Evolutionary conservation across 1,140 invertebrate genomes (phyloP).

Genomic region (Nephila pilipes): DNA sequence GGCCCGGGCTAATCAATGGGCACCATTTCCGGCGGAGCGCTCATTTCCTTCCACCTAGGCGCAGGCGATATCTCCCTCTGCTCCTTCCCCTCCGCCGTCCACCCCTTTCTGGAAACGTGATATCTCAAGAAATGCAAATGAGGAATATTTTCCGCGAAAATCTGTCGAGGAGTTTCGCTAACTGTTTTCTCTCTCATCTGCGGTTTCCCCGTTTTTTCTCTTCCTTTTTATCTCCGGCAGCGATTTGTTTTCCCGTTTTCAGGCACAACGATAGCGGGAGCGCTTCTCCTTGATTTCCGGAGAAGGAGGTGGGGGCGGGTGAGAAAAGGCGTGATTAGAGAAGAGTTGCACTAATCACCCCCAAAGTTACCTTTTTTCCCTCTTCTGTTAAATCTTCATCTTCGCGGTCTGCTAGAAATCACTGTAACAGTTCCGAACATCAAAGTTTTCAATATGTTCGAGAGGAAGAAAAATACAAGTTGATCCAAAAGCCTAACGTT

Average conservation of each 20-base stretch:
- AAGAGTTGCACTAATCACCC: constrained; percentile 3
- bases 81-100: constrained; percentile 7
- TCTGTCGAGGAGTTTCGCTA: constrained; percentile 22
- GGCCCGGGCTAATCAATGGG: constrained; percentile 73
- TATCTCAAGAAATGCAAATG: constrained; percentile 76
- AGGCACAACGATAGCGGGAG: constrained; percentile 3
- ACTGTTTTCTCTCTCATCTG: constrained; percentile 24
- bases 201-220: neutral
- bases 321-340: constrained; percentile 17
- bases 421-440: neutral
- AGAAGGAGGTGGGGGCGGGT: neutral
- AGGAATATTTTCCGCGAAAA: constrained; percentile 43
- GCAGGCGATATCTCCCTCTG: constrained; percentile 27
- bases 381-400: neutral
- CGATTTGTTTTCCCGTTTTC: constrained; percentile 43
- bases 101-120: constrained; percentile 53
- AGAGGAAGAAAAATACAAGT: no score
- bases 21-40: constrained; percentile 69
- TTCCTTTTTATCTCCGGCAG: constrained; percentile 11
- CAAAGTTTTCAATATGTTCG: no score
- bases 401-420: neutral
- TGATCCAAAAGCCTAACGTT: no score
- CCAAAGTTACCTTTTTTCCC: neutral
- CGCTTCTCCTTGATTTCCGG: constrained; percentile 26
- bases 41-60: constrained; percentile 61